Evolutionary conservation across 2,888 invertebrate species (phyloP), one percentile per base, ranked within the genome.

Genomic region (Empis livida): DNA sequence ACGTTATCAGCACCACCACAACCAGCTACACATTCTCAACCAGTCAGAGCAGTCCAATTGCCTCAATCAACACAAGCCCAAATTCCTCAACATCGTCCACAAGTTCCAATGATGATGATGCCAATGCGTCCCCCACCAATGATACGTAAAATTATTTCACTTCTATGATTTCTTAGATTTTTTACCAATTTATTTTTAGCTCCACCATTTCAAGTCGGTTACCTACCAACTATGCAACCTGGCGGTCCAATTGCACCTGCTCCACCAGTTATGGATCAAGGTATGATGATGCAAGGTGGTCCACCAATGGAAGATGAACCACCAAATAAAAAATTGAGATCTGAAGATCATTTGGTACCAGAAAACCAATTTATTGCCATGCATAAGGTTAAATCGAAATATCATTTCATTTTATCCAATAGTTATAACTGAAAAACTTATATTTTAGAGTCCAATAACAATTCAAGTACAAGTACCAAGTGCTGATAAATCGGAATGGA

Each of bases 401-500:
- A n/a, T n/a, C n/a, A n/a, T 52, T 42, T 15, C 2, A 5, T 37
- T 30, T 23, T 45, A 6, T 10, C 13, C 38, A 15, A 45, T 42
- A 40, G 43, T 45, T 39, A 17, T 41, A 8, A 42, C 43, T 32
- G 45, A 40, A 32, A 15, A 39, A 42, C 5, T 37, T 20, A 45
- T 11, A 31, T 48, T 44, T 15, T 64, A 84, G 79, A 79, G 79
- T 55, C 83, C 84, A n/a, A 82, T 90, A 13, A 79, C 80, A 31
- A 76, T 94, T 56, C 82, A 82, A 59, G 86, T 99, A 50, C 76
- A 79, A 48, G 78, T 94, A 23, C 97, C 97, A 10, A 73, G 78
- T 56, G 76, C 82, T 62, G 95, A 96, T 60, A 94, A 95, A 61
- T 72, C 87, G 0, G 97, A 97, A 74, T 95, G 95, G 94, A 88